Evolutionary conservation across 2,888 invertebrate genomes (phyloP).

Genomic region (Zhuqinia jingwanae): DNA sequence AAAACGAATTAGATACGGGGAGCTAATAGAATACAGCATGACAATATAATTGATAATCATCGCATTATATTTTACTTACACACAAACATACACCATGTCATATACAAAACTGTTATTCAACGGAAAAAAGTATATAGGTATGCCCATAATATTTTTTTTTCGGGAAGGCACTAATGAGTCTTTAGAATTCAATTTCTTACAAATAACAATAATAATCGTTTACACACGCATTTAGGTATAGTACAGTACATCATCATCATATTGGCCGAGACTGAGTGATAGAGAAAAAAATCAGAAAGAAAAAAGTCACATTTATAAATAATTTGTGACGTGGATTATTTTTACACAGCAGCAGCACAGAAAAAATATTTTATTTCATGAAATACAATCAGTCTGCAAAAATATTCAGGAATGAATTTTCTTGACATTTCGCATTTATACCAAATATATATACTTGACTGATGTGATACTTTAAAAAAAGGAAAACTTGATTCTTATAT

Average conservation of each 20-base stretch:
- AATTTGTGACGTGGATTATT: constrained; percentile 21
- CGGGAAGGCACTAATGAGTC: constrained; percentile 66
- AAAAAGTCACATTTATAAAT: no score
- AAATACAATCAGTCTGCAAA: constrained; percentile 47
- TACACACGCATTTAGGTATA: constrained; percentile 1
- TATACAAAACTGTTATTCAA: constrained; percentile 61
- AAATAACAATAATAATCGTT: constrained; percentile 11
- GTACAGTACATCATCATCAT: neutral
- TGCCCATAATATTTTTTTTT: constrained; percentile 47
- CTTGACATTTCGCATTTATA: constrained; percentile 36
- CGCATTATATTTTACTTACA: constrained; percentile 28
- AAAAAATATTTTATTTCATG: constrained; percentile 24
- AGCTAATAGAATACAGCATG: constrained; percentile 62
- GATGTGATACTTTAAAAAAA: no score
- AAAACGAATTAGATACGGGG: constrained; percentile 64
- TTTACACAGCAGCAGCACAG: constrained; percentile 35
- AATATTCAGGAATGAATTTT: constrained; percentile 27
- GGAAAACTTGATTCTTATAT: constrained; percentile 35
- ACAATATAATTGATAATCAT: constrained; percentile 52
- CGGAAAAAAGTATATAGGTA: constrained; percentile 7
- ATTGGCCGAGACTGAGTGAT: neutral
- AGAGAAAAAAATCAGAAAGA: neutral
- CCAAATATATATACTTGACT: neutral
- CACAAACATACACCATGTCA: neutral
- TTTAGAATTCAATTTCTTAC: constrained; percentile 66